Conservation (phyloP, 2,113 vertebrate genomes). For the Cyanistes caeruleus region DNA sequence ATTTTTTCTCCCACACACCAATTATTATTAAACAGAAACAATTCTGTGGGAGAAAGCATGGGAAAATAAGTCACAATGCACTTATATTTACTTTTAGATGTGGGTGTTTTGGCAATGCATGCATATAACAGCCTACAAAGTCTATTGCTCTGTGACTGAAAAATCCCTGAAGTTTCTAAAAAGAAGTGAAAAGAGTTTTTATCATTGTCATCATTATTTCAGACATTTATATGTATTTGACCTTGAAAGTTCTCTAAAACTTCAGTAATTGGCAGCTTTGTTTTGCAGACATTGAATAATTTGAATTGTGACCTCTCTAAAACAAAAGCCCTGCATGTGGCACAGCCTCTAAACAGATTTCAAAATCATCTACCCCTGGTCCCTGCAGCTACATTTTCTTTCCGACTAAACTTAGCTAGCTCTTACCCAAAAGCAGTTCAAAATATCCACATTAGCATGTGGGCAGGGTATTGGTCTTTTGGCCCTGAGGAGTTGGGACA, state of each 20-base stretch:
- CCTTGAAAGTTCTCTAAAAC: neutral
- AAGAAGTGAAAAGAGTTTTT: neutral
- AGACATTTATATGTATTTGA: neutral
- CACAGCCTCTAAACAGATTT: neutral
- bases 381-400: neutral
- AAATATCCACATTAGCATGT: neutral
- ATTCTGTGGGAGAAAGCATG: constrained; percentile 2
- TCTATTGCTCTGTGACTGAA: neutral
- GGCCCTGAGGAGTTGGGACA: neutral
- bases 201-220: neutral
- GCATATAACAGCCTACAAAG: neutral
- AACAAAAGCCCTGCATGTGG: neutral
- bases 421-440: neutral
- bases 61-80: constrained; percentile 8
- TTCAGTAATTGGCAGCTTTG: neutral
- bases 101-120: neutral
- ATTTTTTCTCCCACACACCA: constrained; percentile 1
- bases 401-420: neutral
- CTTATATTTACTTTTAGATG: neutral
- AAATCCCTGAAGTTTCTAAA: neutral
- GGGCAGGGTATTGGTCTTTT: neutral
- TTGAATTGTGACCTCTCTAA: neutral
- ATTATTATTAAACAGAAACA: constrained; percentile 46
- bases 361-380: neutral
- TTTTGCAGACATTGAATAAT: neutral